Base-by-base conservation (phyloP, 2,113 vertebrate species). In the Anguilla japonica region DNA sequence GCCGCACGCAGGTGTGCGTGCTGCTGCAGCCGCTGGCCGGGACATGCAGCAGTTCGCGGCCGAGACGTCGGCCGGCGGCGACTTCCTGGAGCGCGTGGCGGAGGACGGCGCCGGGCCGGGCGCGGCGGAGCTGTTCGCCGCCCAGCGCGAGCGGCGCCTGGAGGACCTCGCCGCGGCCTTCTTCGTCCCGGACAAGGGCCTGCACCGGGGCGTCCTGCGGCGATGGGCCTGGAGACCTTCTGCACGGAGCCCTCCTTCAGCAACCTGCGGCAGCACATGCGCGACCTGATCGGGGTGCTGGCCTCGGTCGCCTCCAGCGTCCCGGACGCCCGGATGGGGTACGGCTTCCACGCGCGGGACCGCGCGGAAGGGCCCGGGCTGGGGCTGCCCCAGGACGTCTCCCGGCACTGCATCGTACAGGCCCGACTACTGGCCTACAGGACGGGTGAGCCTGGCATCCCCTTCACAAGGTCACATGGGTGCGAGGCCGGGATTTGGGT, bases 261-360 rank as follows among this genome's bases (percentile, higher is more conserved):
- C 90, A 97, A 95, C 89, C 96, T 99, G 43, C 96, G 98, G 83
- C 94, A 97, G 90, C 97, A 97, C 87, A 99, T 99, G 98, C 96
- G 93, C 88, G 97, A 98, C 86, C 95, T 99, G 80, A 93, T 99
- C 83, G 92, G 95, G 53, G 93, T 98, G 41, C 94, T 99, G 86
- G 97, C 97, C 0, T 94, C 96, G 0, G 96, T 97, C 90, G 96
- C 96, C 81, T 96, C 97, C 60, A 97, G 97, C 0, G 92, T 99
- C 86, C 98, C 97, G 0, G 93, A 11, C 80, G 95, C 89, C 13
- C 93, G 92, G 11, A 93, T 94, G 1, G 93, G 93, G 63, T 99
- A 96, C 50, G 96, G 96, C 81, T 97, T 99, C 95, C 96, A 97
- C 91, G 95, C 90, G 89, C 93, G 83, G 20, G 94, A 92, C 78